Evolutionary conservation across 92 coral and sea anemone genomes (phyloP).

Genomic region (Zoanthus gigantus): DNA sequence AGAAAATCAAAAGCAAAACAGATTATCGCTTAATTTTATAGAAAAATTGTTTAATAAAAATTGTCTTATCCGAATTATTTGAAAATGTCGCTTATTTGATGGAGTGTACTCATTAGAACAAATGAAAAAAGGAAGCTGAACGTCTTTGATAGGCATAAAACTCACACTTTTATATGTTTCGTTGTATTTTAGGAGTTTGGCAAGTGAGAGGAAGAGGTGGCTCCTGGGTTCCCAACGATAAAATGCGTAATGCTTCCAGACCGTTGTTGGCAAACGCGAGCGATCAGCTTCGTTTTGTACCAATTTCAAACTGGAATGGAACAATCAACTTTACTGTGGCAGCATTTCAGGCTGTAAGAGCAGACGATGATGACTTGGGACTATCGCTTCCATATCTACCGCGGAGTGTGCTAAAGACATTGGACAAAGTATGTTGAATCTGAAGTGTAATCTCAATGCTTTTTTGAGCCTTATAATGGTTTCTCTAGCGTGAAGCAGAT

Average conservation of each 20-base stretch:
- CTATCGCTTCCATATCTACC: slow-evolving; percentile 9
- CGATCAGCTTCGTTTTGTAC: slow-evolving; percentile 2
- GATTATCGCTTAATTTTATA: too few species aligned
- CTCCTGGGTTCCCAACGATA: not conserved
- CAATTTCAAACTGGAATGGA: slow-evolving; percentile 24
- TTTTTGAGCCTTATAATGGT: too few species aligned
- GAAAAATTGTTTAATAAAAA: too few species aligned
- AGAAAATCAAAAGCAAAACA: too few species aligned
- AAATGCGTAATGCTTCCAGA: not conserved
- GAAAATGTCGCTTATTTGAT: too few species aligned
- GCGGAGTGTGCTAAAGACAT: not conserved
- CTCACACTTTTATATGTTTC: not conserved
- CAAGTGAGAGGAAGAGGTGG: not conserved
- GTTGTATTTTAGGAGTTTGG: slow-evolving; percentile 3
- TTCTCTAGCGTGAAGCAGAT: too few species aligned
- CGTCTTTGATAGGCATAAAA: too few species aligned
- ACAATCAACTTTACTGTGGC: slow-evolving; percentile 10
- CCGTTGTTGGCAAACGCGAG: not conserved
- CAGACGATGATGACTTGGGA: not conserved
- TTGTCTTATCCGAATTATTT: too few species aligned
- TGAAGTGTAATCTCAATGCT: too few species aligned
- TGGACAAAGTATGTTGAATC: not conserved
- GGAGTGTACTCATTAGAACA: too few species aligned
- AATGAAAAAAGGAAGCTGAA: too few species aligned
- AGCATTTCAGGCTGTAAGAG: not conserved